Conservation (phyloP, 2,797 vertebrate species). For the Meriones psammophilus region DNA sequence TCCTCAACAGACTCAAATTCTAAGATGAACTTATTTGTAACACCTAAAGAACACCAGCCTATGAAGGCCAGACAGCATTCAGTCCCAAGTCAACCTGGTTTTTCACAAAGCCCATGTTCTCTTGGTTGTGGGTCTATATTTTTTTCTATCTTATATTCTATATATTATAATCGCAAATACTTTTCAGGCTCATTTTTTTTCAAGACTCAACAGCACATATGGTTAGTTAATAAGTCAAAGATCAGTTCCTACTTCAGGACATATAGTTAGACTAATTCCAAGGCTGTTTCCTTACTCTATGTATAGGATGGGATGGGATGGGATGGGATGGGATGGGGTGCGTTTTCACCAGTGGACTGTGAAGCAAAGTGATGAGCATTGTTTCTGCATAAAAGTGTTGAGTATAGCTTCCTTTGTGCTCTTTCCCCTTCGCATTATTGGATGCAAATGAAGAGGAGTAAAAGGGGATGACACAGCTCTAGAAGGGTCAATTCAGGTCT, state of each 20-base stretch:
- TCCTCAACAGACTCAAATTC: neutral
- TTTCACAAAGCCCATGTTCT: neutral
- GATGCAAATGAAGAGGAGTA: neutral
- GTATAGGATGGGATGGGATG: no score
- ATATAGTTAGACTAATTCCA: neutral
- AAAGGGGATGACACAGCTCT: rapidly evolving
- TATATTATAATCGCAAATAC: neutral
- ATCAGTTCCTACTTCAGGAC: neutral
- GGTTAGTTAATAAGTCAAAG: neutral
- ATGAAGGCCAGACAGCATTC: neutral
- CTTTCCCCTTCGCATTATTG: neutral
- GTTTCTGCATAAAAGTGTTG: neutral
- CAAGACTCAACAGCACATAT: neutral
- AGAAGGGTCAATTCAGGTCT: neutral
- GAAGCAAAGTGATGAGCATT: neutral
- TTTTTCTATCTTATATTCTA: neutral
- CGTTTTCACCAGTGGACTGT: neutral
- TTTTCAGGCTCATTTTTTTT: neutral
- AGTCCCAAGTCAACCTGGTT: neutral
- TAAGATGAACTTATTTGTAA: neutral
- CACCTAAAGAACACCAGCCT: neutral
- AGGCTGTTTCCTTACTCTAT: neutral
- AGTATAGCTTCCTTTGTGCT: neutral
- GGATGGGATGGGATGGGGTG: no score
- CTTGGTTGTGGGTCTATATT: neutral